These are phyloP conservation scores for Strigamia transsilvanica DNA, from an alignment of 2,888 invertebrate genomes.

Conservation along the genomic window DNA sequence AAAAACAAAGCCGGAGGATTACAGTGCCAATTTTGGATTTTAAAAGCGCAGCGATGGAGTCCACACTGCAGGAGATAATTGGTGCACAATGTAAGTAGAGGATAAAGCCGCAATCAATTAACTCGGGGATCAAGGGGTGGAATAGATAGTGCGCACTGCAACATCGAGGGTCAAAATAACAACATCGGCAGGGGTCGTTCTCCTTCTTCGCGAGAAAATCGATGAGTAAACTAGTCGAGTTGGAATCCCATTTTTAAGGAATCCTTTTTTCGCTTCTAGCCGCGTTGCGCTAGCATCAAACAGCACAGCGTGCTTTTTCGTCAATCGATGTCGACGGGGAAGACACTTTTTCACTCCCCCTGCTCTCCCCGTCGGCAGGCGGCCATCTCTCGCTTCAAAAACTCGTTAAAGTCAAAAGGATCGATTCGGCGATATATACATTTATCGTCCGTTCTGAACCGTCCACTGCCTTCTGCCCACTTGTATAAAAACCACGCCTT, in stretches of 20 bases:
- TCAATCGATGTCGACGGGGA: conserved; percentile 18
- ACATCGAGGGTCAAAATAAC: conserved; percentile 24
- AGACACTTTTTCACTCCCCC: not conserved
- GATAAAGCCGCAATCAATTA: conserved; percentile 21
- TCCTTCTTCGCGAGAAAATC: not conserved
- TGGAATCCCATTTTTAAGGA: not conserved
- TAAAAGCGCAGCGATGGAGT: not conserved
- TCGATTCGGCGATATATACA: conserved; percentile 13
- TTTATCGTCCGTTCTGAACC: conserved; percentile 4
- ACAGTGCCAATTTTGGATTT: conserved; percentile 46
- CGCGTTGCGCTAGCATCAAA: not conserved
- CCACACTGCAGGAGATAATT: not conserved
- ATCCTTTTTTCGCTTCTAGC: not conserved
- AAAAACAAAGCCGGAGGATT: conserved; percentile 39
- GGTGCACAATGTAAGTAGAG: not conserved
- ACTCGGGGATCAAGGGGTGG: conserved; percentile 14
- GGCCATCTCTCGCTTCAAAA: not conserved
- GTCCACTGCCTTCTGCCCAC: conserved; percentile 24
- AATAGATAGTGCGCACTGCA: not conserved
- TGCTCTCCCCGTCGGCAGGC: not conserved
- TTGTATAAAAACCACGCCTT: conserved; percentile 18
- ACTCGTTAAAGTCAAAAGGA: conserved; percentile 32
- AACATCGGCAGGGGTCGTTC: not conserved
- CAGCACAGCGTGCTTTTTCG: conserved; percentile 5
- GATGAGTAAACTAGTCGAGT: not conserved